phyloP scores from a whole-genome alignment of 2,113 vertebrate genomes.

The Zingel zingel region DNA sequence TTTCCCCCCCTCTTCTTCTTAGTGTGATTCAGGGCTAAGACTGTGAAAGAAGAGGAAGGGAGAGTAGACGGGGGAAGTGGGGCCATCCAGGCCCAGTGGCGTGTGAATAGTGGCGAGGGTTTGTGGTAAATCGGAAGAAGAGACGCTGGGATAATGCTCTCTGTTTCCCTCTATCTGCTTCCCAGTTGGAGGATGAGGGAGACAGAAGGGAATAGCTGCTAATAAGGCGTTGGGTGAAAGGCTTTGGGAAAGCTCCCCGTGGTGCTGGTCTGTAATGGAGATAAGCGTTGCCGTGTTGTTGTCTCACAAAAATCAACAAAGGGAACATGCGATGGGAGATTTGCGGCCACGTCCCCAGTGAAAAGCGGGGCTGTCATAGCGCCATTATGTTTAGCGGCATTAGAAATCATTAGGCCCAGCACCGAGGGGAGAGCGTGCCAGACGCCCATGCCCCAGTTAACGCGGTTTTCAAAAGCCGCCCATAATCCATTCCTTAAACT shows the following conservation, averaged over 20 bases:
- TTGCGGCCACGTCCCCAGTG: slow-evolving; percentile 73
- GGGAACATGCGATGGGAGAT: slow-evolving; percentile 84
- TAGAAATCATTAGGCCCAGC: slow-evolving; percentile 82
- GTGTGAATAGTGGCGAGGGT: slow-evolving; percentile 53
- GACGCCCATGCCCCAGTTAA: slow-evolving; percentile 70
- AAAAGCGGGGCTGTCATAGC: slow-evolving; percentile 72
- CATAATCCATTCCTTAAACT: slow-evolving; percentile 73
- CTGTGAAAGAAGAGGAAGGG: slow-evolving; percentile 41
- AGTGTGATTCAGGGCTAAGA: slow-evolving; percentile 58
- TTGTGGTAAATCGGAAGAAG: slow-evolving; percentile 51
- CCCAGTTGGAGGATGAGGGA: slow-evolving; percentile 68
- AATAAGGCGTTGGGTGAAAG: slow-evolving; percentile 81
- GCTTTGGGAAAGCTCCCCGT: slow-evolving; percentile 82
- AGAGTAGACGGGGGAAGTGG: slow-evolving; percentile 36
- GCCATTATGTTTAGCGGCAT: slow-evolving; percentile 80
- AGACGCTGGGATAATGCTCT: slow-evolving; percentile 61
- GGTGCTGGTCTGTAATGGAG: slow-evolving; percentile 80
- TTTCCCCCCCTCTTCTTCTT: slow-evolving; percentile 1
- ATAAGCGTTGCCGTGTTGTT: slow-evolving; percentile 82
- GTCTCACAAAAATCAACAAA: slow-evolving; percentile 85
- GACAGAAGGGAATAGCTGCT: slow-evolving; percentile 75
- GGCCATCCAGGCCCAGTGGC: slow-evolving; percentile 49
- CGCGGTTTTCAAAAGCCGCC: slow-evolving; percentile 62
- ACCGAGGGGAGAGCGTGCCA: slow-evolving; percentile 65
- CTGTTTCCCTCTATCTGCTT: slow-evolving; percentile 57